A percentile compares a stretch with the other conserved stretches of the same genome.
Conservation (phyloP, 2,797 vertebrate genomes). For the Hozukius guyotensis region DNA sequence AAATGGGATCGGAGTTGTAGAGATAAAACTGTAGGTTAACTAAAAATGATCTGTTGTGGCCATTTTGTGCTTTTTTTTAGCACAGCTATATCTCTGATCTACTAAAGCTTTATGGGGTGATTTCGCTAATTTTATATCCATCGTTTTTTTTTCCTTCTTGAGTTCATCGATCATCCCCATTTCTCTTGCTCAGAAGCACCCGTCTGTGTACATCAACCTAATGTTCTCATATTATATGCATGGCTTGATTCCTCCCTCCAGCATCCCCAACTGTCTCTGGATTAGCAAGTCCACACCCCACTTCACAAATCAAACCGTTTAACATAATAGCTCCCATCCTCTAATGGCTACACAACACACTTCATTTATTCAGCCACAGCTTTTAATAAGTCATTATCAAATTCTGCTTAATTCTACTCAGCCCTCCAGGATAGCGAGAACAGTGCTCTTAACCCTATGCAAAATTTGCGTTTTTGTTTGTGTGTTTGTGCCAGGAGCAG, state of each 20-base stretch:
- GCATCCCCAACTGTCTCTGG: constrained; percentile 75
- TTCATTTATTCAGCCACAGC: constrained; percentile 82
- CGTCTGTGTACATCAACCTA: constrained; percentile 76
- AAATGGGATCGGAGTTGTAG: constrained; percentile 18
- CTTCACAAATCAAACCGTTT: constrained; percentile 85
- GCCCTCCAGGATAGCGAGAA: constrained; percentile 62
- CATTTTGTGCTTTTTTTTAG: constrained; percentile 17
- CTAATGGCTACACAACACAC: constrained; percentile 84
- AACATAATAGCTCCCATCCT: constrained; percentile 83
- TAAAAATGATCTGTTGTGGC: constrained; percentile 7
- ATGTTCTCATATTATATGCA: constrained; percentile 82
- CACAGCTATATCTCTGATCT: constrained; percentile 24
- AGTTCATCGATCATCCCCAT: constrained; percentile 78
- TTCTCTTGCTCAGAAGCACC: constrained; percentile 72
- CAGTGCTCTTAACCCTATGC: constrained; percentile 47
- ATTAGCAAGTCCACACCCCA: constrained; percentile 81
- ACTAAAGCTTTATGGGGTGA: constrained; percentile 38
- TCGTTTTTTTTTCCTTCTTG: constrained; percentile 51
- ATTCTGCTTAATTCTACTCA: constrained; percentile 80
- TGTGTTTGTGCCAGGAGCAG: constrained; percentile 36
- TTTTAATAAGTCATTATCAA: constrained; percentile 86
- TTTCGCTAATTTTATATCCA: constrained; percentile 48
- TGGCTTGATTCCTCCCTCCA: constrained; percentile 79
- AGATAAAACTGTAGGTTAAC: constrained; percentile 21
- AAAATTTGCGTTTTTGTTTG: constrained; percentile 51